These are phyloP conservation scores for Mus pahari DNA, from an alignment of 2,113 vertebrate genomes.

Conservation along the genomic window DNA sequence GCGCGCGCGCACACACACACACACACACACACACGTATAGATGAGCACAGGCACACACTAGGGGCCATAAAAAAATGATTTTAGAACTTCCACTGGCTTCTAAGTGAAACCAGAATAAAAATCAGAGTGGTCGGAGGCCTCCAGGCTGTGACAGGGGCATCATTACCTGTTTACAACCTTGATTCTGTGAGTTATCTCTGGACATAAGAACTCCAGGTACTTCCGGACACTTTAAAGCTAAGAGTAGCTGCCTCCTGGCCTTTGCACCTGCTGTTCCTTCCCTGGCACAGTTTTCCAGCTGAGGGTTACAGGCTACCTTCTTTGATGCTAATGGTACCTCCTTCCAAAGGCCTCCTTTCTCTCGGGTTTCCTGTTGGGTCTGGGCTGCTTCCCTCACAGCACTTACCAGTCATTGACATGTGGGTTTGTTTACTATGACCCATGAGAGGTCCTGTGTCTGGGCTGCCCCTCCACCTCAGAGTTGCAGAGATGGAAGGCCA, in stretches of 20 bases:
- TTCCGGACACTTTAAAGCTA: not conserved
- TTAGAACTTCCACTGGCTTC: not conserved
- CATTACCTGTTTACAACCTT: not conserved
- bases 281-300: not conserved
- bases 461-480: not conserved
- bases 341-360: not conserved
- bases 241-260: not conserved
- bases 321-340: not conserved
- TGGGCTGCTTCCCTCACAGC: not conserved
- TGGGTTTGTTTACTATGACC: not conserved
- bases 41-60: not conserved
- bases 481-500: not conserved
- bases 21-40: no score
- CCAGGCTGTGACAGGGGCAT: not conserved
- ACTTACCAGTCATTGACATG: not conserved
- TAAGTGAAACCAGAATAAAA: constrained; percentile 21
- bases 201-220: no score
- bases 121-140: not conserved
- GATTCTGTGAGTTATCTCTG: not conserved
- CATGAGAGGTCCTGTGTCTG: not conserved
- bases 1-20: no score
- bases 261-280: not conserved
- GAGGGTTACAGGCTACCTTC: not conserved
- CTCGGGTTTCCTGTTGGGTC: not conserved
- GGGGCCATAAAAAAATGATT: not conserved